Evolutionary conservation across 2,888 invertebrate genomes (phyloP).

Genomic region (Oxystoma pomonae): DNA sequence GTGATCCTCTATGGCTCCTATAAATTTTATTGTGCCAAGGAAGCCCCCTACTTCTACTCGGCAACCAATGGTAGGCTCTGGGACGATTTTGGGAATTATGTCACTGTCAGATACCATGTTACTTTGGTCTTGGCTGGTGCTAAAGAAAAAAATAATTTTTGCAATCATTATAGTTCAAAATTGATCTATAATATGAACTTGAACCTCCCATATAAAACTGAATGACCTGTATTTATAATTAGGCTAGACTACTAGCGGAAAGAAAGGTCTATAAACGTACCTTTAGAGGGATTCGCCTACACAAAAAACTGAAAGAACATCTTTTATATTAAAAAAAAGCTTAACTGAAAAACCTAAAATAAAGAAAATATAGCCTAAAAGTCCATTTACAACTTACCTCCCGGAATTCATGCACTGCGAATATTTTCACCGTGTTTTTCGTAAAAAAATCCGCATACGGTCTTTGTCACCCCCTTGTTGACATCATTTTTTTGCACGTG

Average conservation of each 20-base stretch:
- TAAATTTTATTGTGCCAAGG: constrained; percentile 66
- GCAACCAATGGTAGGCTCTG: constrained; percentile 33
- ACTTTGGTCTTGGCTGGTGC: neutral
- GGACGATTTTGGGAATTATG: neutral
- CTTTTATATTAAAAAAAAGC: neutral
- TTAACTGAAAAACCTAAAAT: neutral
- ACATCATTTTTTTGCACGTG: neutral
- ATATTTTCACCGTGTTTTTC: neutral
- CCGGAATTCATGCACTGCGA: neutral
- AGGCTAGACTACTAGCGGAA: neutral
- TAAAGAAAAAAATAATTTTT: neutral
- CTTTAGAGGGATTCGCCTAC: neutral
- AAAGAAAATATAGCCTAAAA: neutral
- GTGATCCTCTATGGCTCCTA: constrained; percentile 68
- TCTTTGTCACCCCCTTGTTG: neutral
- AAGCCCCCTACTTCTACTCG: constrained; percentile 41
- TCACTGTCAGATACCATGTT: neutral
- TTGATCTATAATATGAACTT: no score
- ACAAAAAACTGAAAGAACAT: neutral
- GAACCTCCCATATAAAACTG: no score
- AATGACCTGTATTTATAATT: no score
- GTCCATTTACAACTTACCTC: neutral
- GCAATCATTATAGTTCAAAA: neutral
- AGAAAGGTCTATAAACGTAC: neutral
- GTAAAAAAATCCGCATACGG: neutral